Conservation (phyloP, 2,797 vertebrate genomes). For the Triplophysa bombifrons region DNA sequence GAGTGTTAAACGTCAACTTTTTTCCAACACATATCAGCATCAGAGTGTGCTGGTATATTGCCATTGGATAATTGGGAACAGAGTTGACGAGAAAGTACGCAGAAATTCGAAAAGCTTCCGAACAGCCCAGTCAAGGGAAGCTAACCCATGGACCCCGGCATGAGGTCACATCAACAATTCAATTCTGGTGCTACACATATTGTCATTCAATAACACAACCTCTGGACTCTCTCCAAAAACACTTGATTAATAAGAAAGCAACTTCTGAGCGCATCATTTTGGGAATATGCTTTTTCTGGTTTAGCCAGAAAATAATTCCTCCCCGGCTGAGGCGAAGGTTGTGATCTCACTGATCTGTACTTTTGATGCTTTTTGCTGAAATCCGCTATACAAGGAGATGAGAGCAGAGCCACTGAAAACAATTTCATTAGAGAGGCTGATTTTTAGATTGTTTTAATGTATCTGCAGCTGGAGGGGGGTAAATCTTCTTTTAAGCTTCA, state of each 20-base stretch:
- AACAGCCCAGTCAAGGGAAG: slow-evolving; percentile 10
- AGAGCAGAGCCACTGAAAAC: slow-evolving; percentile 68
- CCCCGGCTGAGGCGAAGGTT: slow-evolving; percentile 27
- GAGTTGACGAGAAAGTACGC: not conserved
- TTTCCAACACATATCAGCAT: slow-evolving; percentile 25
- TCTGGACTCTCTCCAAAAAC: slow-evolving; percentile 12
- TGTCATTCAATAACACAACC: slow-evolving; percentile 8
- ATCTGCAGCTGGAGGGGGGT: slow-evolving; percentile 61
- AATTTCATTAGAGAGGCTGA: slow-evolving; percentile 80
- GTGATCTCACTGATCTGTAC: slow-evolving; percentile 32
- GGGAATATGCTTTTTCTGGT: slow-evolving; percentile 55
- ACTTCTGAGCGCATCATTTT: slow-evolving; percentile 59
- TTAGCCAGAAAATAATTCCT: slow-evolving; percentile 54
- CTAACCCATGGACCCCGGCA: not conserved
- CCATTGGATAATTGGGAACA: slow-evolving; percentile 34
- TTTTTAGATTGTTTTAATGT: slow-evolving; percentile 74
- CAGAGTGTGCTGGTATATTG: slow-evolving; percentile 42
- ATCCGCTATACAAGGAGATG: slow-evolving; percentile 70
- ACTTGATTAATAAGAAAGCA: slow-evolving; percentile 16
- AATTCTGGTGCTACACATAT: not conserved
- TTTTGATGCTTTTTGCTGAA: slow-evolving; percentile 52
- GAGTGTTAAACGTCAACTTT: slow-evolving; percentile 32
- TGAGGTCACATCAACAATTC: slow-evolving; percentile 12
- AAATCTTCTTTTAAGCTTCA: slow-evolving; percentile 77
- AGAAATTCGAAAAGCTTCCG: not conserved